phyloP scores from a whole-genome alignment of 2,113 vertebrate genomes.

The Ellobius talpinus region DNA sequence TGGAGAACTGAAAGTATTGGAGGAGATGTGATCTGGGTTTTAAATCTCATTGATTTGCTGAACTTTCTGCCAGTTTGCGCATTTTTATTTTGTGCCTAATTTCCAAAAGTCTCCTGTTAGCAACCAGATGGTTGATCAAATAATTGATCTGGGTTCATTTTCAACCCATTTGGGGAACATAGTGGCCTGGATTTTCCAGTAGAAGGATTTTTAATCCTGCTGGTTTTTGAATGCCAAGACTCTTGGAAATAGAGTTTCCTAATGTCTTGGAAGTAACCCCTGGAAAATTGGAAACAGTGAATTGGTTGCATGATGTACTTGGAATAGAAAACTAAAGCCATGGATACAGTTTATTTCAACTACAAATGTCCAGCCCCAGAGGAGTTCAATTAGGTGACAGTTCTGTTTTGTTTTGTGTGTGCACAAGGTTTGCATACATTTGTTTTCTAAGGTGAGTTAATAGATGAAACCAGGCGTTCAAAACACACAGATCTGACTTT shows the following conservation, averaged over 20 bases:
- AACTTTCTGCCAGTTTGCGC: constrained; percentile 68
- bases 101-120: constrained; percentile 76
- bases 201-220: constrained; percentile 77
- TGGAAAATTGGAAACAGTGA: constrained; percentile 79
- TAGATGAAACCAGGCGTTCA: constrained; percentile 35
- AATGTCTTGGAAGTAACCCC: constrained; percentile 76
- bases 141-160: constrained; percentile 80
- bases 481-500: constrained; percentile 41
- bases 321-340: constrained; percentile 63
- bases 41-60: constrained; percentile 69
- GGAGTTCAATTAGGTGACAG: constrained; percentile 39
- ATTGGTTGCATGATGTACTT: constrained; percentile 73
- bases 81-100: constrained; percentile 72
- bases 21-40: constrained; percentile 50
- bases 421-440: background rate
- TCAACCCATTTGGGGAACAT: constrained; percentile 71
- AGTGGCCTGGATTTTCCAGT: constrained; percentile 78
- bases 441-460: constrained; percentile 54
- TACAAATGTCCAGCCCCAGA: constrained; percentile 51
- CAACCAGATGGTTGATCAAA: constrained; percentile 77
- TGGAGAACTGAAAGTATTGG: background rate
- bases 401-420: background rate
- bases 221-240: constrained; percentile 71
- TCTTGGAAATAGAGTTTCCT: constrained; percentile 63
- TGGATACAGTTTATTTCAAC: constrained; percentile 64